Evolutionary conservation across 1,140 invertebrate species (phyloP).

Genomic region (Bombus superbus): DNA sequence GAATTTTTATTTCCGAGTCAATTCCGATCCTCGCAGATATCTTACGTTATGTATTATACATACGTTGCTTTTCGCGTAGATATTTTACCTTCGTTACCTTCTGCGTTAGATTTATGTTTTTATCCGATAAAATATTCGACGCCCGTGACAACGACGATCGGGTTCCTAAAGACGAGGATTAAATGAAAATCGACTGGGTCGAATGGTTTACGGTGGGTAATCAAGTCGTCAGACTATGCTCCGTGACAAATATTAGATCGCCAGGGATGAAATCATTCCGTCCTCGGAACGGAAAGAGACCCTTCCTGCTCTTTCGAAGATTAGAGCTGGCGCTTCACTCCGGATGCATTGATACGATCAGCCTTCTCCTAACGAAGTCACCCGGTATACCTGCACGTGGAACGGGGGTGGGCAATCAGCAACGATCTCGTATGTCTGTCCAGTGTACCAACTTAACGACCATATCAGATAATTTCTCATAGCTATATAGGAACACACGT

Average conservation of each 20-base stretch:
- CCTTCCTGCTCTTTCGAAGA: constrained; percentile 57
- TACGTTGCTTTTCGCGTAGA: too few relatives aligned
- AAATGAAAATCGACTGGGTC: neutral
- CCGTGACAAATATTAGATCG: constrained; percentile 48
- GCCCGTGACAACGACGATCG: too few relatives aligned
- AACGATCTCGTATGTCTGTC: constrained; percentile 68
- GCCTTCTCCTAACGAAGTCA: constrained; percentile 74
- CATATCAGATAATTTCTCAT: constrained; percentile 52
- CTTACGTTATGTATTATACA: too few relatives aligned
- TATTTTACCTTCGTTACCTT: too few relatives aligned
- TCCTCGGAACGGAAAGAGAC: constrained; percentile 57
- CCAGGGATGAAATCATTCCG: constrained; percentile 31
- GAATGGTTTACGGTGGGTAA: neutral
- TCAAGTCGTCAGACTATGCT: constrained; percentile 21
- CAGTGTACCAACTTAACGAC: constrained; percentile 52
- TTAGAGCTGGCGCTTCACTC: constrained; percentile 72
- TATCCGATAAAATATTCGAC: too few relatives aligned
- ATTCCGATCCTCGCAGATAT: too few relatives aligned
- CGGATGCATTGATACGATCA: constrained; percentile 74
- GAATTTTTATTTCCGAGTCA: neutral
- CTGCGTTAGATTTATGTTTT: too few relatives aligned
- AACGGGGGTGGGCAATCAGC: constrained; percentile 73
- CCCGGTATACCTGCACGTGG: constrained; percentile 71
- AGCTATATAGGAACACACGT: constrained; percentile 15
- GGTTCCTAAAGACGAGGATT: too few relatives aligned